Conservation (phyloP, 2,888 invertebrate species). For the Hydrotaea cyrtoneurina region DNA sequence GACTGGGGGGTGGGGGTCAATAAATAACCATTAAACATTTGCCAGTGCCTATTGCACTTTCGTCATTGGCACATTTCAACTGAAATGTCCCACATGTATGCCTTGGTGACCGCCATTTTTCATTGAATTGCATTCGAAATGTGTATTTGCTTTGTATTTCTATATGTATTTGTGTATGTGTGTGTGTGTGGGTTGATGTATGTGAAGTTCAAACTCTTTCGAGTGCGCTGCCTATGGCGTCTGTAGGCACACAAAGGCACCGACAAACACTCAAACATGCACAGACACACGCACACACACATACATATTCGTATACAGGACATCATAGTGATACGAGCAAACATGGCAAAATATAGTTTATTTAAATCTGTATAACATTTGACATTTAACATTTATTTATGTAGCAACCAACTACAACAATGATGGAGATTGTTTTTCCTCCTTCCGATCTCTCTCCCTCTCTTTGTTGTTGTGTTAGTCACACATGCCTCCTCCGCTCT, state of each 20-base stretch:
- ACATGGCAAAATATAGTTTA: conserved; percentile 19
- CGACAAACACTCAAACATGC: neutral
- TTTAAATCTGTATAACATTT: conserved; percentile 40
- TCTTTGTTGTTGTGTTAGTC: neutral
- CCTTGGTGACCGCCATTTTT: neutral
- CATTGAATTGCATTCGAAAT: conserved; percentile 31
- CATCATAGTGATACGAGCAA: neutral
- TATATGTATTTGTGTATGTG: neutral
- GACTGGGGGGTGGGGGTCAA: neutral
- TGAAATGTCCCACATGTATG: conserved; percentile 3
- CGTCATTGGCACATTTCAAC: conserved; percentile 8
- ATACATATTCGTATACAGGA: neutral
- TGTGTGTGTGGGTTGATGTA: neutral
- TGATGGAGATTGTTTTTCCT: conserved; percentile 16
- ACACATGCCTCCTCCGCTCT: neutral
- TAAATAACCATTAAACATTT: neutral
- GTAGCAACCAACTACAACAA: conserved; percentile 8
- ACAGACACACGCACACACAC: neutral
- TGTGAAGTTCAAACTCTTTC: neutral
- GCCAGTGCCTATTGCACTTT: neutral
- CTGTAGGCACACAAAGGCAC: neutral
- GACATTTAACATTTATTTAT: conserved; percentile 40
- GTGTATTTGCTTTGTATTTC: neutral
- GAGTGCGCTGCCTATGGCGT: neutral
- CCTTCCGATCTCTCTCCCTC: too few species aligned